Base-by-base conservation (phyloP, 2,113 vertebrate species). In the Nematolebias whitei region DNA sequence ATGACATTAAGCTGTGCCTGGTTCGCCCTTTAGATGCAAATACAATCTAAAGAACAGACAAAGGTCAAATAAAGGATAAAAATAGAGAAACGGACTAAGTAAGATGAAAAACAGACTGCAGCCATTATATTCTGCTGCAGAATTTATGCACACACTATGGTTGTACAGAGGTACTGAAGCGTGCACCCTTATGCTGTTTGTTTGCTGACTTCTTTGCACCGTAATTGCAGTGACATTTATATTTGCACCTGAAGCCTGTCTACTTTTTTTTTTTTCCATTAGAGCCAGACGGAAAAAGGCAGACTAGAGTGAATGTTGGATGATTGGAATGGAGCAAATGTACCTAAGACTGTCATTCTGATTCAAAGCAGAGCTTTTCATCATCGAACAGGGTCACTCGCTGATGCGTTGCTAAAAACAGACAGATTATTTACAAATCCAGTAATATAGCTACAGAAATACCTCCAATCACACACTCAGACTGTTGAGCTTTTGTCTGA, bases 151-250 rank as follows among this genome's bases (percentile, higher is more conserved):
- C 63, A 43, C 61, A 66, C 56, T 41, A 32, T 38, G 57, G 40
- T 41, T 15, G 15, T n/a, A 69, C 45, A 44, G 48, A 38, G 20
- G 20, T 41, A 43, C 40, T 51, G 38, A 44, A 19, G 38, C 69
- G 70, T 56, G 56, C 39, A 44, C 35, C 48, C 23, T 43, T 56
- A 39, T 24, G 26, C 57, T 75, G 71, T 88, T 85, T 87, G 82
- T 82, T 81, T 90, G 76, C 76, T 60, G 78, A 74, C 63, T 72
- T 82, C 63, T 82, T 77, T 44, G 62, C 2, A 2, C 67, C 13
- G 23, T 89, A 90, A 91, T 89, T 83, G 83, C 77, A 49, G 61
- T 88, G 84, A 86, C 87, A 85, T 88, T 91, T 83, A 82, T 86
- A 87, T 83, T 87, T 82, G 70, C 78, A 87, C 82, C 83, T 88